Evolutionary conservation across 2,797 vertebrate genomes (phyloP).

Genomic region (Cyclopterus lumpus): DNA sequence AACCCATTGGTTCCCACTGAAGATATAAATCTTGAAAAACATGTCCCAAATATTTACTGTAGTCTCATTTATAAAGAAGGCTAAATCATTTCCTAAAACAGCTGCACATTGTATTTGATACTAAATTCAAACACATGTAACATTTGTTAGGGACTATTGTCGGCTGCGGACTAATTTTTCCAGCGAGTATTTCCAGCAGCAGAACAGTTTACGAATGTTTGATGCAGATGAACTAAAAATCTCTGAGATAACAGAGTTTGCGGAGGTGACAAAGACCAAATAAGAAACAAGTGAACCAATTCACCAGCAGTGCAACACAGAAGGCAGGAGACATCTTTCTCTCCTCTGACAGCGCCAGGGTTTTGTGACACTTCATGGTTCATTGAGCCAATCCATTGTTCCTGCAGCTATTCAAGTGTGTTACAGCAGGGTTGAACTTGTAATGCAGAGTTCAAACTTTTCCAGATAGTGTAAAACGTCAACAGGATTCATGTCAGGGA

Average conservation of each 20-base stretch:
- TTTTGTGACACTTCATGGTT: constrained; percentile 41
- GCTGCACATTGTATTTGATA: background rate
- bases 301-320: constrained; percentile 7
- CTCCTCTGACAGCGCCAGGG: constrained; percentile 42
- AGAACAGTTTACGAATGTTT: background rate
- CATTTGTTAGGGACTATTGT: background rate
- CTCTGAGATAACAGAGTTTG: background rate
- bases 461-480: constrained; percentile 77
- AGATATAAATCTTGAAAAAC: background rate
- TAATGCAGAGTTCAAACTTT: constrained; percentile 74
- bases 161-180: background rate
- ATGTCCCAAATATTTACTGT: background rate
- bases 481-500: constrained; percentile 83
- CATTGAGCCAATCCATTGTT: constrained; percentile 64
- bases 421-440: constrained; percentile 58
- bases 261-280: constrained; percentile 26
- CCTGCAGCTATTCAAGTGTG: constrained; percentile 53
- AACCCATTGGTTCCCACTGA: background rate
- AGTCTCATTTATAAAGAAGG: too few species aligned
- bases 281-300: constrained; percentile 10
- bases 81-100: too few species aligned
- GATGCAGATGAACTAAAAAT: background rate
- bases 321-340: constrained; percentile 23
- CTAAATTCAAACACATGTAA: background rate
- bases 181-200: background rate